Evolutionary conservation across 2,797 vertebrate species (phyloP).

Genomic region (Sternotherus odoratus): DNA sequence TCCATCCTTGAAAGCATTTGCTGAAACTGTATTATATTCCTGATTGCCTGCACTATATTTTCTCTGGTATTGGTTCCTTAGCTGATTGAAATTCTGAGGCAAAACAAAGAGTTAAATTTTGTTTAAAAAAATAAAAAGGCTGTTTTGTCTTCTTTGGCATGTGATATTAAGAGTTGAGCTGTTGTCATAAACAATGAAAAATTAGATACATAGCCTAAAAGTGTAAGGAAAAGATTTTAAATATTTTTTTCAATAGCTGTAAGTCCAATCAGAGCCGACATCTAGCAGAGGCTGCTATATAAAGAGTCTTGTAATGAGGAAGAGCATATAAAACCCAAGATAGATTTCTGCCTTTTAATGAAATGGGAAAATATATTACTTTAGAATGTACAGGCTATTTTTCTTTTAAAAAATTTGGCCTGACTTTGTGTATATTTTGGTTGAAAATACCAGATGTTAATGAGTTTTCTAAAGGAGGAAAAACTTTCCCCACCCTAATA

Average conservation of each 20-base stretch:
- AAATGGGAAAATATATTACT: slow-evolving; percentile 63
- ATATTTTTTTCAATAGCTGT: slow-evolving; percentile 51
- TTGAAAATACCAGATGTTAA: slow-evolving; percentile 27
- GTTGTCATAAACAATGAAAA: slow-evolving; percentile 64
- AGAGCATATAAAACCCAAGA: slow-evolving; percentile 54
- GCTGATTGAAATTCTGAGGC: slow-evolving; percentile 58
- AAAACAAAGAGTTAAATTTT: not conserved
- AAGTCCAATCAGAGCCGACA: slow-evolving; percentile 40
- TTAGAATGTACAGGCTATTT: slow-evolving; percentile 66
- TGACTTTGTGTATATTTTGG: slow-evolving; percentile 69
- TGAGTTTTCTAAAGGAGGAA: slow-evolving; percentile 39
- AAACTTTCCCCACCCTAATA: not conserved
- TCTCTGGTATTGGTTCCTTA: slow-evolving; percentile 22
- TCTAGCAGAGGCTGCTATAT: slow-evolving; percentile 52
- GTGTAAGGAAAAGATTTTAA: slow-evolving; percentile 6
- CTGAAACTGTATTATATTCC: slow-evolving; percentile 18
- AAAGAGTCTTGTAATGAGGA: slow-evolving; percentile 66
- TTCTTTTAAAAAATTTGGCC: slow-evolving; percentile 68
- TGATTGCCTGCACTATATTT: slow-evolving; percentile 52
- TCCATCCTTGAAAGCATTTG: slow-evolving; percentile 56
- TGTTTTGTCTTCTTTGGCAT: slow-evolving; percentile 26
- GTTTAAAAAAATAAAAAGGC: not conserved
- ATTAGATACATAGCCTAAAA: slow-evolving; percentile 40
- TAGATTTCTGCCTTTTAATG: slow-evolving; percentile 65
- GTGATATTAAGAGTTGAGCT: slow-evolving; percentile 59